Base-by-base conservation (phyloP, 2,888 invertebrate species). In the Drosophila anomalipes region DNA sequence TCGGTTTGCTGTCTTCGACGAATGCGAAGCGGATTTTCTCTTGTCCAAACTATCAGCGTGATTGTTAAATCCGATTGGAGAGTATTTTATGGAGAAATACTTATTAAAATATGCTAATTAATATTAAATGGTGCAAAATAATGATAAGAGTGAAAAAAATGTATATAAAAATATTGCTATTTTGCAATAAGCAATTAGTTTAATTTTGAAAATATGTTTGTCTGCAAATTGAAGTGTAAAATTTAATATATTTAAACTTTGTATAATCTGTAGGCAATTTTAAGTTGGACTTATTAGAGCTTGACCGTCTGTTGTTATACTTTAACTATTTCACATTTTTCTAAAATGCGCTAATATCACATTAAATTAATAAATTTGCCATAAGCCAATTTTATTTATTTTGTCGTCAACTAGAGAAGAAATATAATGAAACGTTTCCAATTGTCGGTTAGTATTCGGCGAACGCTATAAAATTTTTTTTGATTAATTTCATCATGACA, bases 401-500 rank as follows among this genome's bases (percentile, higher is more conserved):
- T 32, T n/a, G 16, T 35, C 16, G 35, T 5, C 35, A 35, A 16
- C 14, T 16, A 47, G 19, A 19, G 14, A 22, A 49, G 7, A 39
- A 41, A 28, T 35, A 19, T n/a, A 57, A 22, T 4, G 32, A 30
- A 58, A n/a, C 39, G 51, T 30, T 68, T 49, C 47, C 44, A 22
- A 33, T 47, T 28, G 33, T n/a, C 37, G 59, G 35, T 60, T 60
- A 49, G 49, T 63, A 30, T 44, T 58, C 64, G 44, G 28, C 32
- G 44, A 59, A 33, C 58, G 60, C 67, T 64, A 60, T 54, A 71
- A 28, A 53, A 19, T 37, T 37, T 19, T 16, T 54, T 44, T 47
- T 47, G 22, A 41, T 44, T 67, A 16, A 62, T 63, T 71, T 79
- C 49, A 56, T 61, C 26, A 32, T 12, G n/a, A 39, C 51, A 54